A percentile compares a stretch with the other conserved stretches of the same genome.
phyloP scores from a whole-genome alignment of 2,113 vertebrate species.

The Petaurus breviceps region DNA sequence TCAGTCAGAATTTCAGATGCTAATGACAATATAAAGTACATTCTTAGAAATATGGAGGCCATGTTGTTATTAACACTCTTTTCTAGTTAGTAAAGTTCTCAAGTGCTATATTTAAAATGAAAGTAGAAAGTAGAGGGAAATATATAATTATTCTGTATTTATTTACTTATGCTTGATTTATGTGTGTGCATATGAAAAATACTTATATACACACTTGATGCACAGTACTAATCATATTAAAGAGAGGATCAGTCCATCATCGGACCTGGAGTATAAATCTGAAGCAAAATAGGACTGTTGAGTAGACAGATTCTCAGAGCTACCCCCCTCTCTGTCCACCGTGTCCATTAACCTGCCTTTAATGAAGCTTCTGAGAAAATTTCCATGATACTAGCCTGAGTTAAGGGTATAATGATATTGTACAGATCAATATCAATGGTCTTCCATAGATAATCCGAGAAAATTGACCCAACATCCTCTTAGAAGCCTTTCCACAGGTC shows the following conservation, averaged over 20 bases:
- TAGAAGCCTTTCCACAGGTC: neutral
- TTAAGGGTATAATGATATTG: neutral
- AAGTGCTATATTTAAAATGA: neutral
- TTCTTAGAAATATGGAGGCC: neutral
- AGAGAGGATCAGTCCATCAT: neutral
- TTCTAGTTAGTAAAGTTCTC: neutral
- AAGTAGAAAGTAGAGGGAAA: neutral
- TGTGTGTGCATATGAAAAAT: too few species aligned
- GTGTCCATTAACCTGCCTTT: neutral
- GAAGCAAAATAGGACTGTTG: neutral
- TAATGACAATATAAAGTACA: neutral
- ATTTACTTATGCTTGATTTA: too few species aligned
- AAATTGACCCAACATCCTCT: neutral
- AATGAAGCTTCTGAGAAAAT: neutral
- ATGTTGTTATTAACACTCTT: neutral
- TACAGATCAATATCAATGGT: too few species aligned
- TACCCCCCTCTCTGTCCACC: neutral
- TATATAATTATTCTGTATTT: too few species aligned
- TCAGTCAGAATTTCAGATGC: neutral
- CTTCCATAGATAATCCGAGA: neutral
- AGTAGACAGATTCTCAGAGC: neutral
- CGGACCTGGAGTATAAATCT: neutral
- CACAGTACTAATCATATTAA: too few species aligned
- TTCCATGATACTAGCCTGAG: neutral
- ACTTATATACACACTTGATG: too few species aligned